These are phyloP conservation scores for Rhyacophila brunnea DNA, from an alignment of 1,140 invertebrate genomes.

Conservation along the genomic window DNA sequence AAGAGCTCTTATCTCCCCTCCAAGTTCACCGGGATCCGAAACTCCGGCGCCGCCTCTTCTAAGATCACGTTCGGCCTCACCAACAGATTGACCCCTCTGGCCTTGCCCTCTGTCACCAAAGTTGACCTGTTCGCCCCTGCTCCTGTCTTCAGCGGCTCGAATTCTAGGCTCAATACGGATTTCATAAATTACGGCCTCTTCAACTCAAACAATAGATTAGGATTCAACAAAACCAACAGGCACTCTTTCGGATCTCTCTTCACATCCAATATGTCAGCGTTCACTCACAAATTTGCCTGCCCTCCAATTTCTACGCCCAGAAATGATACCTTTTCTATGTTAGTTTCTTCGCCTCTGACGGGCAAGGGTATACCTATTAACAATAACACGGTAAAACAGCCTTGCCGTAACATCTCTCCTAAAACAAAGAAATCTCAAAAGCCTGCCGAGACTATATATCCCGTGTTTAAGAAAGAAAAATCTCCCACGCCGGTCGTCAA, in stretches of 20 bases:
- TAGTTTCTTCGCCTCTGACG: constrained; percentile 5
- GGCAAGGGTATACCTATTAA: constrained; percentile 40
- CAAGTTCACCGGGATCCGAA: constrained; percentile 22
- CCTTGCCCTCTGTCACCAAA: constrained; percentile 21
- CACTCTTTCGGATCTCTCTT: constrained; percentile 25
- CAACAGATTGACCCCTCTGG: constrained; percentile 9
- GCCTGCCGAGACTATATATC: constrained; percentile 33
- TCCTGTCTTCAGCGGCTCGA: constrained; percentile 50
- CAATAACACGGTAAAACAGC: constrained; percentile 40
- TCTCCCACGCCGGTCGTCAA: constrained; percentile 43
- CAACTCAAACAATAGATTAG: constrained; percentile 24
- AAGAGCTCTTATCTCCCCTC: constrained; percentile 26
- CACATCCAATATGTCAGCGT: constrained; percentile 35
- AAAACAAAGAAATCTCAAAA: constrained; percentile 46
- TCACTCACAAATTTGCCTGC: constrained; percentile 51
- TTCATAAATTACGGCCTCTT: constrained; percentile 40
- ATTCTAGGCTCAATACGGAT: constrained; percentile 46
- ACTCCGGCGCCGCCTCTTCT: constrained; percentile 8
- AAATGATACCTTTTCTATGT: constrained; percentile 15
- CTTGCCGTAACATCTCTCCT: constrained; percentile 42
- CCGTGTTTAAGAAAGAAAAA: constrained; percentile 45
- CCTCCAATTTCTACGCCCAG: constrained; percentile 28
- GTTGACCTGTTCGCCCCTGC: constrained; percentile 54
- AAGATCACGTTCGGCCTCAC: constrained; percentile 26
- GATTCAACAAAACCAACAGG: constrained; percentile 23